phyloP scores from a whole-genome alignment of 2,888 invertebrate species.

The Aphrophora alni region DNA sequence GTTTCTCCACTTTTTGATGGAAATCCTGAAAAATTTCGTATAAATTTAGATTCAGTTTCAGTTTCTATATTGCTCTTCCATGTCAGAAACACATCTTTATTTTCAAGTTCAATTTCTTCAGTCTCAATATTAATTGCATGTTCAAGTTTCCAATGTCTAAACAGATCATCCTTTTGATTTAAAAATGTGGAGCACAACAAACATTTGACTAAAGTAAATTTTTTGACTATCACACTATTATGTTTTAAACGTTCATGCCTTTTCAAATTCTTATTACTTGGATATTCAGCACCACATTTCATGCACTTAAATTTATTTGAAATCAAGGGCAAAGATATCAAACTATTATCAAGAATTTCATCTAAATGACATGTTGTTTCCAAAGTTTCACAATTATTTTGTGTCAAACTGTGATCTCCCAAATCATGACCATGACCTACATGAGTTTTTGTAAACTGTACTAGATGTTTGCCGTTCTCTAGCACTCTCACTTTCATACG shows the following conservation, averaged over 20 bases:
- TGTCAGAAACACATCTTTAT: neutral
- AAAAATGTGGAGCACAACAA: neutral
- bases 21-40: neutral
- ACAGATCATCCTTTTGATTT: neutral
- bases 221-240: neutral
- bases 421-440: neutral
- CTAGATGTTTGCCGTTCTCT: conserved; percentile 7
- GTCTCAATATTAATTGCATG: neutral
- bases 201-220: neutral
- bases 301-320: neutral
- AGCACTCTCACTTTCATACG: conserved; percentile 27
- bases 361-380: too few relatives aligned
- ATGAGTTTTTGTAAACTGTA: neutral
- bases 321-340: neutral
- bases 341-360: too few relatives aligned
- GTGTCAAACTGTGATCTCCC: neutral
- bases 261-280: neutral
- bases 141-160: neutral
- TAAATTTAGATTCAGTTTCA: neutral
- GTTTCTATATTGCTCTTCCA: neutral
- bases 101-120: neutral
- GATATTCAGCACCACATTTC: neutral
- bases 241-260: neutral
- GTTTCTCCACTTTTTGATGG: neutral
- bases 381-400: neutral